These are phyloP conservation scores for Xiphorhynchus elegans DNA, from an alignment of 2,113 vertebrate species.

Conservation along the genomic window DNA sequence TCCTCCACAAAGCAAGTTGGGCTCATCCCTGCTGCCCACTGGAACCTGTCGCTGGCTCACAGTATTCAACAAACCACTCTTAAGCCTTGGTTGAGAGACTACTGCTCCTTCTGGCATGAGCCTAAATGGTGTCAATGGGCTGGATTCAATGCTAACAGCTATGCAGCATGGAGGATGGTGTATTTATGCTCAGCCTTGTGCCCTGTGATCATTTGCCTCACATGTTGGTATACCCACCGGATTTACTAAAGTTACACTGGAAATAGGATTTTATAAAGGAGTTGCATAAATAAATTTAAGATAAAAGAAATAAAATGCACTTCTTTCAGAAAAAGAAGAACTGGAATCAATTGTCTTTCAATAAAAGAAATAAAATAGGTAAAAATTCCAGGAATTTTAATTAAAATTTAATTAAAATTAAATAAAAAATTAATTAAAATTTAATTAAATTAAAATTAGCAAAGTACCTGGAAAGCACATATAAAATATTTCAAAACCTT, in stretches of 20 bases:
- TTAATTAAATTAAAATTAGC: conserved; percentile 23
- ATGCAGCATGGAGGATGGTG: too few species aligned
- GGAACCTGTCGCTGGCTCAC: not conserved
- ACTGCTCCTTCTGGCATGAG: not conserved
- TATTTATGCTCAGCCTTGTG: not conserved
- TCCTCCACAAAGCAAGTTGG: not conserved
- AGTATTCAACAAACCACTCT: not conserved
- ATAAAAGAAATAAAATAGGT: not conserved
- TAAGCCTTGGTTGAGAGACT: not conserved
- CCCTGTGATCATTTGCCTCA: not conserved
- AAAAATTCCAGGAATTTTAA: not conserved
- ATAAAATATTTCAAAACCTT: not conserved
- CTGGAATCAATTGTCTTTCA: not conserved
- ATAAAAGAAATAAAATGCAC: not conserved
- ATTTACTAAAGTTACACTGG: not conserved
- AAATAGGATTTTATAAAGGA: not conserved
- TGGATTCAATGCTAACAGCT: not conserved
- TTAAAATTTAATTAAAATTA: too few species aligned
- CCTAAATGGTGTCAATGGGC: not conserved
- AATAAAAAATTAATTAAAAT: too few species aligned
- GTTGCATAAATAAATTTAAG: not conserved
- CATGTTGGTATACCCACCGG: not conserved
- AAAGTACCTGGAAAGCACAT: not conserved
- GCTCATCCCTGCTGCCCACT: not conserved
- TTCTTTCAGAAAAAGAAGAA: not conserved